Evolutionary conservation across 2,797 vertebrate species (phyloP).

Genomic region (Gadopsis bispinosus): DNA sequence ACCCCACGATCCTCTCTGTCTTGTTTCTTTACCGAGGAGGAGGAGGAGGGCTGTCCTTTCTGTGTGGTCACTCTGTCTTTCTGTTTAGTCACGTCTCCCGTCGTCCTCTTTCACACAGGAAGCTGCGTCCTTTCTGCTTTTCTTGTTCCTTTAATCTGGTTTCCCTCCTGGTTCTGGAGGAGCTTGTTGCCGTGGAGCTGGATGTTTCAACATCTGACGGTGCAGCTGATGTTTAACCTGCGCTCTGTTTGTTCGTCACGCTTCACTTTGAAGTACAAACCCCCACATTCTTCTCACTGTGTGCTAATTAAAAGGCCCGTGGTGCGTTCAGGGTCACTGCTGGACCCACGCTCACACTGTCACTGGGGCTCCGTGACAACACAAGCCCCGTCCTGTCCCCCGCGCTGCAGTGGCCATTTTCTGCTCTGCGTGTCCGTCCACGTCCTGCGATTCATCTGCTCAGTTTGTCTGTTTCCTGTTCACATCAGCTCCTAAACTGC

Average conservation of each 20-base stretch:
- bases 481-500: not conserved
- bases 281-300: slow-evolving; percentile 66
- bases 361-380: not conserved
- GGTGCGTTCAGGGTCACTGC: slow-evolving; percentile 59
- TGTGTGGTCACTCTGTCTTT: slow-evolving; percentile 69
- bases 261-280: slow-evolving; percentile 76
- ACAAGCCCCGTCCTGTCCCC: slow-evolving; percentile 1
- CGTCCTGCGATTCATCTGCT: too few species aligned
- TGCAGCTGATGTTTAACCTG: slow-evolving; percentile 31
- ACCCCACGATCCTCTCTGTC: slow-evolving; percentile 68
- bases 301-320: slow-evolving; percentile 74
- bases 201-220: not conserved
- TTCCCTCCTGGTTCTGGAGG: too few species aligned
- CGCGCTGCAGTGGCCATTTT: not conserved
- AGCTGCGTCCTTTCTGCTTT: too few species aligned
- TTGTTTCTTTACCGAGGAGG: slow-evolving; percentile 52
- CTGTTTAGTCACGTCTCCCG: too few species aligned
- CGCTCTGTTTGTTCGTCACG: slow-evolving; percentile 60
- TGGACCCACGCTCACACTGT: not conserved
- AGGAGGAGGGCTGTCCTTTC: slow-evolving; percentile 66
- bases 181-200: too few species aligned
- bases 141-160: too few species aligned
- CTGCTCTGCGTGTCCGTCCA: too few species aligned
- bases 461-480: too few species aligned
- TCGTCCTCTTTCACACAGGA: not conserved